These are phyloP conservation scores for Sinocyclocheilus grahami DNA, from an alignment of 2,113 vertebrate genomes.

Conservation along the genomic window DNA sequence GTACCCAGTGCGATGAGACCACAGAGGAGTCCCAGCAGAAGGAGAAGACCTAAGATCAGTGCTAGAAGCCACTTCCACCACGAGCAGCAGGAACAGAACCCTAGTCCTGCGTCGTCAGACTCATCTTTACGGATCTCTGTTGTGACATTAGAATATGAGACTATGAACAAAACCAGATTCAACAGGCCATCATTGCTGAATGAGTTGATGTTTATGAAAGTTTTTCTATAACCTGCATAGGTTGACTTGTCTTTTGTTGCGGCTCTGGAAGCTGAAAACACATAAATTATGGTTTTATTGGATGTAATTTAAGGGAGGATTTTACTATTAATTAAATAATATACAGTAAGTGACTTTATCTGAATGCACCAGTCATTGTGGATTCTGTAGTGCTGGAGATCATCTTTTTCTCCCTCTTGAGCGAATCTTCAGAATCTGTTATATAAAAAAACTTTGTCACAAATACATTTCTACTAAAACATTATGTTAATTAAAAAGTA, in stretches of 20 bases:
- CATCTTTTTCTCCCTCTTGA: too few relatives aligned
- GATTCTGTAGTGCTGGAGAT: conserved; percentile 67
- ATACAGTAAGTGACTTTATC: background rate
- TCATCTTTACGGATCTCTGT: conserved; percentile 78
- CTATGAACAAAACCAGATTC: background rate
- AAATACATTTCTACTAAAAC: too few relatives aligned
- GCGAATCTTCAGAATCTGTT: too few relatives aligned
- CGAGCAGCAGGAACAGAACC: conserved; percentile 81
- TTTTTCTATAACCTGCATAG: conserved; percentile 78
- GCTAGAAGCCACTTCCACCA: conserved; percentile 98
- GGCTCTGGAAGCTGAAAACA: conserved; percentile 54
- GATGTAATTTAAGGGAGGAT: background rate
- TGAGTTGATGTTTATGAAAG: background rate
- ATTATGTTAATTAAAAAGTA: too few relatives aligned
- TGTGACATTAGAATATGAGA: background rate
- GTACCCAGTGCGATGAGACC: conserved; percentile 92
- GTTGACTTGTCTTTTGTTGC: conserved; percentile 84
- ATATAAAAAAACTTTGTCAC: too few relatives aligned
- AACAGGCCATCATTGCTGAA: background rate
- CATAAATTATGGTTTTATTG: background rate
- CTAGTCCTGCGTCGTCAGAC: background rate
- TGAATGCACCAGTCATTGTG: conserved; percentile 71
- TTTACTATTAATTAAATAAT: background rate
- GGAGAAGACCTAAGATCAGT: conserved; percentile 83
- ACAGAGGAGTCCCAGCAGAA: conserved; percentile 89